These are phyloP conservation scores for Marisa cornuarietis DNA, from an alignment of 1,140 invertebrate genomes.

Conservation along the genomic window DNA sequence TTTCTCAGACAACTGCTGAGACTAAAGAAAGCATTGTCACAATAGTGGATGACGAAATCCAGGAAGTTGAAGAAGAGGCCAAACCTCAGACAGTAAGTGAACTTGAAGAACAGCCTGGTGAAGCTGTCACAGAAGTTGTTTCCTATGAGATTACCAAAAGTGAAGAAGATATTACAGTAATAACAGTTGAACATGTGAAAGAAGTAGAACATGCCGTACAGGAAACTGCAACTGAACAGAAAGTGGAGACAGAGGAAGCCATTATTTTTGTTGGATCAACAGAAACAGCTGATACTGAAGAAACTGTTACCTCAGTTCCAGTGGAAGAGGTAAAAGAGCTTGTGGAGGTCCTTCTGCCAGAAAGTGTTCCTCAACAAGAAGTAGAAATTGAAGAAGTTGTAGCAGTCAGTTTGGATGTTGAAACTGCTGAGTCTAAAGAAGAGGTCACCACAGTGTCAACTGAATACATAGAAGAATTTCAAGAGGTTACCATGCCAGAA, in stretches of 20 bases:
- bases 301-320: neutral
- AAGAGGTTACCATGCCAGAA: slow-evolving; percentile 16
- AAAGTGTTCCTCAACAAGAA: slow-evolving; percentile 17
- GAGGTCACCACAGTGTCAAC: neutral
- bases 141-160: neutral
- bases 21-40: neutral
- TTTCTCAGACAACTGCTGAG: slow-evolving; percentile 7
- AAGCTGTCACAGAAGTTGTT: slow-evolving; percentile 18
- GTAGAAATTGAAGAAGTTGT: neutral
- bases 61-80: neutral
- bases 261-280: slow-evolving; percentile 11
- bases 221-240: too few relatives aligned
- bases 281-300: neutral
- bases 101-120: slow-evolving; percentile 1
- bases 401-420: slow-evolving; percentile 5
- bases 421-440: neutral
- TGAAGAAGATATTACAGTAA: neutral
- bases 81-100: neutral
- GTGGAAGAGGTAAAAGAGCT: slow-evolving; percentile 4
- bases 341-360: neutral
- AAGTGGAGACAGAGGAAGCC: slow-evolving; percentile 8
- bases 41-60: neutral
- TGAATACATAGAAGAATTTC: slow-evolving; percentile 16
- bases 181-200: slow-evolving; percentile 7
- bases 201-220: neutral